These are phyloP conservation scores for Macroglossus sobrinus DNA, from an alignment of 2,113 vertebrate species.

Conservation along the genomic window DNA sequence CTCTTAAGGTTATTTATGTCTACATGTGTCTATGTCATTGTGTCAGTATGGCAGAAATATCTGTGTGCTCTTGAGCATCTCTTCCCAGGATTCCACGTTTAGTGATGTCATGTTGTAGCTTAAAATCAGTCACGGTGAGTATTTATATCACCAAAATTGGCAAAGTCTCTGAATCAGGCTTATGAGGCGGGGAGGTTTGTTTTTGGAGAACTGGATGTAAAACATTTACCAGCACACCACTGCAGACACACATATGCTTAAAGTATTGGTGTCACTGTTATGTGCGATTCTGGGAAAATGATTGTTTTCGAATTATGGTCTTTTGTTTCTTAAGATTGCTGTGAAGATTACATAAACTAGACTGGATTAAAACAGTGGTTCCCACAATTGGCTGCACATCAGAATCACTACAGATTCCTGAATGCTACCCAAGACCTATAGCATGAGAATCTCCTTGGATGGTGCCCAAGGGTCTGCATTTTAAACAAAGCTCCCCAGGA, in stretches of 20 bases:
- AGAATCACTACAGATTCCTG: neutral
- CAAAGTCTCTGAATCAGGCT: neutral
- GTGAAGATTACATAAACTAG: neutral
- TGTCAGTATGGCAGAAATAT: neutral
- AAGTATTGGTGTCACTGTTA: neutral
- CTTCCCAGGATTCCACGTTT: neutral
- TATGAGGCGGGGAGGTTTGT: neutral
- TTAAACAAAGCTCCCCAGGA: neutral
- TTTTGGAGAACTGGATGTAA: neutral
- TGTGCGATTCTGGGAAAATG: neutral
- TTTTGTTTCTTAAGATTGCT: neutral
- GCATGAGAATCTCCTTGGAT: neutral
- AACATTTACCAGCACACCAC: neutral
- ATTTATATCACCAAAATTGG: neutral
- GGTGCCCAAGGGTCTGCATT: neutral
- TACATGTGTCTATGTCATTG: neutral
- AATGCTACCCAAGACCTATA: neutral
- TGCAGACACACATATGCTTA: neutral
- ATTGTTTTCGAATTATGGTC: neutral
- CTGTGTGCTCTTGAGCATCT: neutral
- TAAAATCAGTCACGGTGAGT: neutral
- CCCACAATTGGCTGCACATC: neutral
- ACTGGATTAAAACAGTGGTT: neutral
- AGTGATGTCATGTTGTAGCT: neutral
- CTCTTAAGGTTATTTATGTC: neutral